Conservation (phyloP, 1,140 invertebrate genomes). For the Anthonomus grandis region DNA sequence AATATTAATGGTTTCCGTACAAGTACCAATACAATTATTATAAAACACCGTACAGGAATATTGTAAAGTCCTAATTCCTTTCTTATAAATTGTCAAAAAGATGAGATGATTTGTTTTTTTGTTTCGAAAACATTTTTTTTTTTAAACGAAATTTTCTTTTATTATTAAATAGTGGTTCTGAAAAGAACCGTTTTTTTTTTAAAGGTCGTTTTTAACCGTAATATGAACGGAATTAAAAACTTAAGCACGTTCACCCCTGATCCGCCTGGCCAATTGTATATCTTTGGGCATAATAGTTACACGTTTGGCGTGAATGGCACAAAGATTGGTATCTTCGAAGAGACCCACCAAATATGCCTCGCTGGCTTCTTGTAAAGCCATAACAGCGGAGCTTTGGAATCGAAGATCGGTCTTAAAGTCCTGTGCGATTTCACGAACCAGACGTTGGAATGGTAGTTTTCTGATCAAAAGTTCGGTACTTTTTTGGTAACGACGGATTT, state of each 20-base stretch:
- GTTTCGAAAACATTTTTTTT: too few relatives aligned
- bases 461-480: conserved; percentile 78
- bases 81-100: too few relatives aligned
- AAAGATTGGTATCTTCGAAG: conserved; percentile 78
- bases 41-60: too few relatives aligned
- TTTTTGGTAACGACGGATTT: conserved; percentile 85
- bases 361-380: conserved; percentile 67
- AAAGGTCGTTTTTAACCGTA: neutral
- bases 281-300: conserved; percentile 96
- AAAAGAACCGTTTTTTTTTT: conserved; percentile 32
- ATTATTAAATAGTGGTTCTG: conserved; percentile 26
- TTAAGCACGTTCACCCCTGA: conserved; percentile 79
- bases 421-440: conserved; percentile 84
- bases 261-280: conserved; percentile 85
- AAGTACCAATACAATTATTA: too few relatives aligned
- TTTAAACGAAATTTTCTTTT: too few relatives aligned
- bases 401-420: conserved; percentile 58
- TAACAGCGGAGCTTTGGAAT: conserved; percentile 55
- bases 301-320: conserved; percentile 87
- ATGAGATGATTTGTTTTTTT: too few relatives aligned
- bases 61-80: too few relatives aligned
- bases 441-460: conserved; percentile 80
- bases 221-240: neutral
- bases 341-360: conserved; percentile 83
- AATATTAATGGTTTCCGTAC: too few relatives aligned